A percentile compares a stretch with the other conserved stretches of the same genome.
phyloP scores from a whole-genome alignment of 2,888 invertebrate species.

The Sarcophaga caerulescens region DNA sequence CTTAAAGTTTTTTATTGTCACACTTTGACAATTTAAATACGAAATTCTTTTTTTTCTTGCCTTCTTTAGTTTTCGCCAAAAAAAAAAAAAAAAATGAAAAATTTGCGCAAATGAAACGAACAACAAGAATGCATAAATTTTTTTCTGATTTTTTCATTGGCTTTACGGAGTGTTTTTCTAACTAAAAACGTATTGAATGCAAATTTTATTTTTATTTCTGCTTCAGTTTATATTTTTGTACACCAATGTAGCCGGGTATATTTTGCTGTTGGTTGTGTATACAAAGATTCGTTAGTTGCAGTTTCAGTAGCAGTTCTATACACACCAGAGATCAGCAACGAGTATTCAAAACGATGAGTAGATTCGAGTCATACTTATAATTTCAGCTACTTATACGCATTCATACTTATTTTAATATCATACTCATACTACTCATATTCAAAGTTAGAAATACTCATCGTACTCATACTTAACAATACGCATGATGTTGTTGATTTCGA shows the following conservation, averaged over 20 bases:
- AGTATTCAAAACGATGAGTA: too few relatives aligned
- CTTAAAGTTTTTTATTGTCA: constrained; percentile 55
- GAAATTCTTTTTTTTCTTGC: not conserved
- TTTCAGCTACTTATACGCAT: too few relatives aligned
- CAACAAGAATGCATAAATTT: constrained; percentile 7
- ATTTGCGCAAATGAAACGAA: not conserved
- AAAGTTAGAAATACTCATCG: too few relatives aligned
- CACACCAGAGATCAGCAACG: too few relatives aligned
- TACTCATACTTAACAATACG: too few relatives aligned
- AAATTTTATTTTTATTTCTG: constrained; percentile 27
- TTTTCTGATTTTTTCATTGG: constrained; percentile 40
- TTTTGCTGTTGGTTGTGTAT: constrained; percentile 10
- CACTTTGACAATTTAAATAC: constrained; percentile 30
- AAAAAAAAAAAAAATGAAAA: constrained; percentile 24
- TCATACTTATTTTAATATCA: too few relatives aligned
- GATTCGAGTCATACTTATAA: too few relatives aligned
- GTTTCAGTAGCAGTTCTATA: constrained; percentile 38
- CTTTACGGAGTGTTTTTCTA: constrained; percentile 31
- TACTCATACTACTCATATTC: too few relatives aligned
- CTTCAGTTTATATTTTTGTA: not conserved
- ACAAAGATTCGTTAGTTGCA: constrained; percentile 59
- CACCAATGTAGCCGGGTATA: not conserved
- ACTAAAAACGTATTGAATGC: constrained; percentile 61
- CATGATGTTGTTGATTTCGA: too few relatives aligned
- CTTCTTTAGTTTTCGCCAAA: constrained; percentile 15